A percentile compares a stretch with the other conserved stretches of the same genome.
These are phyloP conservation scores for Aurelia sp. DNA, from an alignment of 30 jellyfish, hydroid and myxozoan species.

Conservation along the genomic window DNA sequence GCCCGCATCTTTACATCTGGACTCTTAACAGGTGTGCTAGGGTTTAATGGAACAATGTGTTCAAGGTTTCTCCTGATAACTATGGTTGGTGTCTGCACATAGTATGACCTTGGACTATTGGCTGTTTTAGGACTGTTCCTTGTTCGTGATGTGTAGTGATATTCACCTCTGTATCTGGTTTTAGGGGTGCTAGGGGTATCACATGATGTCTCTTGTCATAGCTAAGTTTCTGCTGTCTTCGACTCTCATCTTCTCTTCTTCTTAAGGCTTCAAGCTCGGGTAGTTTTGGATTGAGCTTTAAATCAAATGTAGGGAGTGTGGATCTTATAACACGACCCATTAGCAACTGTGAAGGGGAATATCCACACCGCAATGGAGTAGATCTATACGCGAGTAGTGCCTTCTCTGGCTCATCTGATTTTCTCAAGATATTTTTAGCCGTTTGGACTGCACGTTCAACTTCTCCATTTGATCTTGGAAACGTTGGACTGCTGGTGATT, in stretches of 20 bases:
- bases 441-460: slow-evolving; percentile 72
- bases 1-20: slow-evolving; percentile 15
- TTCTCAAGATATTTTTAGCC: slow-evolving; percentile 31
- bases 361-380: slow-evolving; percentile 54
- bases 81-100: slow-evolving; percentile 49
- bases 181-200: slow-evolving; percentile 29
- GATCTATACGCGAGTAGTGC: slow-evolving; percentile 68
- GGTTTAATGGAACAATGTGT: slow-evolving; percentile 52
- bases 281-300: slow-evolving; percentile 9
- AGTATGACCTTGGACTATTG: slow-evolving; percentile 50
- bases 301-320: slow-evolving; percentile 19
- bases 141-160: slow-evolving; percentile 25
- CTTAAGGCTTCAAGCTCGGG: slow-evolving; percentile 25
- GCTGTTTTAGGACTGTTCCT: slow-evolving; percentile 45
- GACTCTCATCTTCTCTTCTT: slow-evolving; percentile 32
- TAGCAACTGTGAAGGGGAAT: slow-evolving; percentile 33
- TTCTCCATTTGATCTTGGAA: slow-evolving; percentile 65
- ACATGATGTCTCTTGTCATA: slow-evolving; percentile 49
- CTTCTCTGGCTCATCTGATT: slow-evolving; percentile 41
- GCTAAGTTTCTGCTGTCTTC: slow-evolving; percentile 38
- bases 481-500: slow-evolving; percentile 49
- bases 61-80: slow-evolving; percentile 43
- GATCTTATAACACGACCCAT: slow-evolving; percentile 47
- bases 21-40: slow-evolving; percentile 18
- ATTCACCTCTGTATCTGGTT: slow-evolving; percentile 45